These are phyloP conservation scores for Oryzaephilus surinamensis DNA, from an alignment of 1,140 invertebrate genomes.

Conservation along the genomic window DNA sequence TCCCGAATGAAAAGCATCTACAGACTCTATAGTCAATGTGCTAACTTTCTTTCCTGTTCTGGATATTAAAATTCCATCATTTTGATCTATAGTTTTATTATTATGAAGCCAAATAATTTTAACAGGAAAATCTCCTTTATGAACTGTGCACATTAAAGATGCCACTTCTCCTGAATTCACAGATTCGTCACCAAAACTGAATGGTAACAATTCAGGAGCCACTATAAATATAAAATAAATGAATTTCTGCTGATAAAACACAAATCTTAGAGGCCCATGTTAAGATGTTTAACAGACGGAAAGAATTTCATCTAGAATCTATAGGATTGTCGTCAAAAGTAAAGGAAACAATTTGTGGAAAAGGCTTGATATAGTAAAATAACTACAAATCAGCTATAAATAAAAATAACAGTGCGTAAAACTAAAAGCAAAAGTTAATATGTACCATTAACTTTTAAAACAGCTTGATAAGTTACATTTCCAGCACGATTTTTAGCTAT, in stretches of 20 bases:
- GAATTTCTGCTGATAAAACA: too few relatives aligned
- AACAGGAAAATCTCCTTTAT: slow-evolving; percentile 65
- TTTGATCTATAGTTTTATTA: slow-evolving; percentile 37
- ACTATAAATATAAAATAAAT: too few relatives aligned
- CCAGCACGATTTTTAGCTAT: slow-evolving; percentile 54
- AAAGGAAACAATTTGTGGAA: slow-evolving; percentile 48
- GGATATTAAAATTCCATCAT: slow-evolving; percentile 38
- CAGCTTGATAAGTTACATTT: slow-evolving; percentile 42
- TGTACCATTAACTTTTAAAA: slow-evolving; percentile 49
- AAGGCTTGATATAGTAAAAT: slow-evolving; percentile 43
- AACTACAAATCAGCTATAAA: slow-evolving; percentile 6
- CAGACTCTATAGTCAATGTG: slow-evolving; percentile 55
- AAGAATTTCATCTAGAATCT: slow-evolving; percentile 51
- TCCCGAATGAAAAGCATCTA: slow-evolving; percentile 50
- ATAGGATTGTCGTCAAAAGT: slow-evolving; percentile 47
- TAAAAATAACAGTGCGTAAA: slow-evolving; percentile 1
- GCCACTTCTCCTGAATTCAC: slow-evolving; percentile 58
- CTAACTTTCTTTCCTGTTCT: slow-evolving; percentile 44
- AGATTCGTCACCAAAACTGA: slow-evolving; percentile 44
- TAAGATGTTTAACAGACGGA: background rate
- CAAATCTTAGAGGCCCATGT: slow-evolving; percentile 15
- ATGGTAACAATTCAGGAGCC: slow-evolving; percentile 39
- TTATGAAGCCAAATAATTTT: slow-evolving; percentile 54
- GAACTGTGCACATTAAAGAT: slow-evolving; percentile 58
- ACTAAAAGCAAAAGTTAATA: background rate